Conservation (phyloP, 2,888 invertebrate species). For the Lysandra coridon region DNA sequence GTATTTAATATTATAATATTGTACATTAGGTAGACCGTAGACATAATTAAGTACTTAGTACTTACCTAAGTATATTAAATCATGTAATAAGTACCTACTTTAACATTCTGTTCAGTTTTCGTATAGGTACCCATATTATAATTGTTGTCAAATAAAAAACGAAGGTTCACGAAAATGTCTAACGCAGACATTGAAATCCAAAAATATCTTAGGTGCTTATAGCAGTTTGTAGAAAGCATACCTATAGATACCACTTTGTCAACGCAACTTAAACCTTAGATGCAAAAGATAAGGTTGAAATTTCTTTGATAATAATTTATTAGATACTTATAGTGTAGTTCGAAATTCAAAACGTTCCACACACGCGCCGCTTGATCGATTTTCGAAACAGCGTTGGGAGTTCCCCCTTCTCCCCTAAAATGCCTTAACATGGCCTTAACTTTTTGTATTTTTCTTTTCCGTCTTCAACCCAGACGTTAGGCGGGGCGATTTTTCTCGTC, state of each 20-base stretch:
- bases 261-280: slow-evolving; percentile 4
- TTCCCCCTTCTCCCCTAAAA: slow-evolving; percentile 46
- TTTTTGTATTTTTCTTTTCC: slow-evolving; percentile 42
- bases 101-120: slow-evolving; percentile 9
- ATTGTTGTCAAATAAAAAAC: slow-evolving; percentile 11
- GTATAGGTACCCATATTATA: background rate
- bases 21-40: no score
- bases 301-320: slow-evolving; percentile 29
- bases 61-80: no score
- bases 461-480: slow-evolving; percentile 35
- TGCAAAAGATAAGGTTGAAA: background rate
- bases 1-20: no score
- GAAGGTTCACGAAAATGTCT: slow-evolving; percentile 25
- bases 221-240: slow-evolving; percentile 28
- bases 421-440: slow-evolving; percentile 47
- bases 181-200: slow-evolving; percentile 32
- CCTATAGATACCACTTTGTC: background rate
- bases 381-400: slow-evolving; percentile 65
- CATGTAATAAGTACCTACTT: background rate
- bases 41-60: no score
- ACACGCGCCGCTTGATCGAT: slow-evolving; percentile 74
- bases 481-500: background rate
- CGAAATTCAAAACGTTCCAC: slow-evolving; percentile 63
- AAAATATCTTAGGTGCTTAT: slow-evolving; percentile 32
- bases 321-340: slow-evolving; percentile 40